Percentiles rank a stretch among this genome's conserved stretches.
Evolutionary conservation across 1,140 invertebrate species (phyloP).

Genomic region (Homarus americanus): DNA sequence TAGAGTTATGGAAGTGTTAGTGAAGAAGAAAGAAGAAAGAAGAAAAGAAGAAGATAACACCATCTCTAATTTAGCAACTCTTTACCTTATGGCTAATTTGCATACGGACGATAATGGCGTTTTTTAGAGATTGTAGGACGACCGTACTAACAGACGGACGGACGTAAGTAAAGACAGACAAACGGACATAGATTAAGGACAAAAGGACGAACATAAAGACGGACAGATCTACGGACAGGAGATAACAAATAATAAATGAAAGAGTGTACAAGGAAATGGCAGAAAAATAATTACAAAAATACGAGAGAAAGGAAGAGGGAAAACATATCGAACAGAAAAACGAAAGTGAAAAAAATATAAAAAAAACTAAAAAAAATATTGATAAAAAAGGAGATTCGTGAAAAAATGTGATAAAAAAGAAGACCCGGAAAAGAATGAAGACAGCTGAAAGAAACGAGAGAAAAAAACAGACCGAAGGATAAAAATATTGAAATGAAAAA

Average conservation of each 20-base stretch:
- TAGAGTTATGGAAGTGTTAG: too few relatives aligned
- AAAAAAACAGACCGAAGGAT: too few relatives aligned
- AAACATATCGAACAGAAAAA: too few relatives aligned
- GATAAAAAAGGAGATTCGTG: neutral
- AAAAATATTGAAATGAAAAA: neutral
- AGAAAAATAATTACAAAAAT: neutral
- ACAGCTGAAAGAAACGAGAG: neutral
- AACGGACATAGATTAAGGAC: neutral
- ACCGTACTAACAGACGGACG: too few relatives aligned
- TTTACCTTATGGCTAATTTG: too few relatives aligned
- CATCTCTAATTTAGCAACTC: too few relatives aligned
- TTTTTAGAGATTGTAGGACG: too few relatives aligned
- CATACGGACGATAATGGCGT: too few relatives aligned
- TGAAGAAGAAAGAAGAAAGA: too few relatives aligned
- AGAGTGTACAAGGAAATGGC: neutral
- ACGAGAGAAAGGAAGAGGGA: neutral
- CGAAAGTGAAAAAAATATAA: neutral
- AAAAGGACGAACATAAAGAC: neutral
- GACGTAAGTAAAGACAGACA: too few relatives aligned
- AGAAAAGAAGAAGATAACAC: too few relatives aligned
- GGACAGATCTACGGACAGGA: neutral
- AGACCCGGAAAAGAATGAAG: neutral
- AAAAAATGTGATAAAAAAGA: neutral
- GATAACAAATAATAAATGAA: neutral
- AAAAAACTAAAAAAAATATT: neutral